Conservation (phyloP, 1,140 invertebrate genomes). For the Hyposmocoma kahamanoa region DNA sequence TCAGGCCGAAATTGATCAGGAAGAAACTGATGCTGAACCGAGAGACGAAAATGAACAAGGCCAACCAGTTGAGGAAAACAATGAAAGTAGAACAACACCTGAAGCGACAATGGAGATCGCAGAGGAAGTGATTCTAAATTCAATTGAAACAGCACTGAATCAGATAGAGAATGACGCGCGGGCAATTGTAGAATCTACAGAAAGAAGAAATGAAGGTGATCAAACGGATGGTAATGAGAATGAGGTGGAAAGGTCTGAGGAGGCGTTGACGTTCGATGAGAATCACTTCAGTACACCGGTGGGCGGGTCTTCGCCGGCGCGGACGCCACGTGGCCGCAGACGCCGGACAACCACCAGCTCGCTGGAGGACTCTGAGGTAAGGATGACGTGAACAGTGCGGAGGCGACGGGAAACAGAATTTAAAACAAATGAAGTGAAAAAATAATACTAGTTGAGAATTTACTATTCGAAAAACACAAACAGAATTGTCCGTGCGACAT, state of each 20-base stretch:
- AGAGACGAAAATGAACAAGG: background rate
- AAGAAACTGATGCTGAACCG: background rate
- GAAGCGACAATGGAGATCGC: background rate
- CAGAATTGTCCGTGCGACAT: too few relatives aligned
- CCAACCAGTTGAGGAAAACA: background rate
- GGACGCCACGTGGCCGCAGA: slow-evolving; percentile 23
- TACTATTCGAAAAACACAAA: too few relatives aligned
- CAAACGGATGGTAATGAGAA: background rate
- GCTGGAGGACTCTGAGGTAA: slow-evolving; percentile 60
- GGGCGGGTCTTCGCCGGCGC: slow-evolving; percentile 39
- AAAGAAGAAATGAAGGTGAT: background rate
- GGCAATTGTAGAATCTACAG: background rate
- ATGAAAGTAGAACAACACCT: background rate
- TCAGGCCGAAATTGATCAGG: background rate
- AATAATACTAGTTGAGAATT: too few relatives aligned
- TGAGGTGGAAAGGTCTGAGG: slow-evolving; percentile 18
- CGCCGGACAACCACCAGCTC: slow-evolving; percentile 35
- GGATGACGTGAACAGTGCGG: slow-evolving; percentile 35
- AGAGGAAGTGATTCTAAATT: background rate
- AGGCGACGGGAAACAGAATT: slow-evolving; percentile 2
- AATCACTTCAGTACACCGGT: slow-evolving; percentile 66
- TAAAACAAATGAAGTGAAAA: too few relatives aligned
- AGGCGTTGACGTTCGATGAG: slow-evolving; percentile 60
- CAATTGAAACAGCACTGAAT: background rate
- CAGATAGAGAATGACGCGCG: background rate